phyloP scores from a whole-genome alignment of 2,797 vertebrate species.

The Pseudochaenichthys georgianus region DNA sequence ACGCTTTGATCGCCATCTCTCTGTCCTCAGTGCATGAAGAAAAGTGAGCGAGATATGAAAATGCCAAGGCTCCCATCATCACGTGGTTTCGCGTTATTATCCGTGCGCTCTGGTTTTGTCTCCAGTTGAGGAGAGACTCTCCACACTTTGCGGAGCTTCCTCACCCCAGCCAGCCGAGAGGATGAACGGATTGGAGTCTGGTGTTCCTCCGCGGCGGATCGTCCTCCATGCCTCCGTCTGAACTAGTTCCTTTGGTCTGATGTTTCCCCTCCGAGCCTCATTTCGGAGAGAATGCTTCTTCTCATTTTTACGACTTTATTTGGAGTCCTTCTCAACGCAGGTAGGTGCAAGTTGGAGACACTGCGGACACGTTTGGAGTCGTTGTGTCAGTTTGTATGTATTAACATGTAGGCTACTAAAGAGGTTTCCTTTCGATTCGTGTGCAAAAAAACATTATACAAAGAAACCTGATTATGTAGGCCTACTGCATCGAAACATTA shows the following conservation, averaged over 20 bases:
- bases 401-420: not conserved
- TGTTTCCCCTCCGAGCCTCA: constrained; percentile 74
- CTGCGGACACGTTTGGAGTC: not conserved
- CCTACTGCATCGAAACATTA: not conserved
- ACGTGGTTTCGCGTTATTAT: constrained; percentile 66
- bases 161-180: constrained; percentile 26
- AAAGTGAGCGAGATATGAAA: not conserved
- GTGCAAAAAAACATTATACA: constrained; percentile 8
- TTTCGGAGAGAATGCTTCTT: constrained; percentile 89
- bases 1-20: not conserved
- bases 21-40: not conserved
- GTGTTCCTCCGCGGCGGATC: constrained; percentile 29
- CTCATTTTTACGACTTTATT: constrained; percentile 89
- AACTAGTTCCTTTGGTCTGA: constrained; percentile 60
- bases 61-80: constrained; percentile 64
- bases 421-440: not conserved
- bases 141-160: constrained; percentile 47
- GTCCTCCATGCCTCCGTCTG: constrained; percentile 26
- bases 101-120: constrained; percentile 39
- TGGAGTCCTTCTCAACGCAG: constrained; percentile 89
- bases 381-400: not conserved
- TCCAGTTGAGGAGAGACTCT: constrained; percentile 36
- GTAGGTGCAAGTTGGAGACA: constrained; percentile 73
- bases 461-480: rapidly evolving
- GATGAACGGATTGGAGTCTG: constrained; percentile 44